Evolutionary conservation across 2,888 invertebrate genomes (phyloP).

Genomic region (Philonicus albiceps): DNA sequence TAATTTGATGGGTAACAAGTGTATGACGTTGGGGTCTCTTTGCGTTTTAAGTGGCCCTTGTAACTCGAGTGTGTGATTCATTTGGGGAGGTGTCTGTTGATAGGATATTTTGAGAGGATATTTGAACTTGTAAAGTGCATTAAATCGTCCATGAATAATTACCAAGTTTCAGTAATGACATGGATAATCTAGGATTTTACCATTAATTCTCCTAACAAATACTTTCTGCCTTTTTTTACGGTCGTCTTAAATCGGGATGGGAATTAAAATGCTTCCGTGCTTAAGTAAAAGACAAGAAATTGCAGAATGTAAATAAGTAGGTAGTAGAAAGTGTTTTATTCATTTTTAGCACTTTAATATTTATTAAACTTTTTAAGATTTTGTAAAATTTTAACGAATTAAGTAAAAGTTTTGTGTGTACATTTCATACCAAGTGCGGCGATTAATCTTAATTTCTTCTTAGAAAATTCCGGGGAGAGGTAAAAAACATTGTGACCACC

Average conservation of each 20-base stretch:
- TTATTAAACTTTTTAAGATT: too few relatives aligned
- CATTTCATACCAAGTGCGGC: too few relatives aligned
- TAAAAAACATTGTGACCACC: too few relatives aligned
- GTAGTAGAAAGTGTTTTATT: background rate
- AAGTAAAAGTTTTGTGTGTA: too few relatives aligned
- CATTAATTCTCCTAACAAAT: background rate
- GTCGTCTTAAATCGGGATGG: background rate
- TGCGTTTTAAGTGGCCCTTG: slow-evolving; percentile 46
- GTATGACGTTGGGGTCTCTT: slow-evolving; percentile 47
- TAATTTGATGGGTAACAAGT: slow-evolving; percentile 55
- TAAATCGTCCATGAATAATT: slow-evolving; percentile 45
- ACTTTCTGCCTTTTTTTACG: background rate
- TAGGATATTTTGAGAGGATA: slow-evolving; percentile 42
- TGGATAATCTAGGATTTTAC: slow-evolving; percentile 22
- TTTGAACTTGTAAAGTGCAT: slow-evolving; percentile 45
- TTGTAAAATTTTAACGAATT: too few relatives aligned
- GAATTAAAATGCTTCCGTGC: background rate
- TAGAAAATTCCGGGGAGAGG: too few relatives aligned
- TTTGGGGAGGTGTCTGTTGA: slow-evolving; percentile 45
- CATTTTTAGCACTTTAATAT: background rate
- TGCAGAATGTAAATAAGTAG: background rate
- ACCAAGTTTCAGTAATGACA: slow-evolving; percentile 13
- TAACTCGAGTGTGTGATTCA: slow-evolving; percentile 48
- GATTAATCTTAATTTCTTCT: too few relatives aligned
- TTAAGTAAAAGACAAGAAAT: background rate